Base-by-base conservation (phyloP, 1,140 invertebrate species). In the Heliconius himera region DNA sequence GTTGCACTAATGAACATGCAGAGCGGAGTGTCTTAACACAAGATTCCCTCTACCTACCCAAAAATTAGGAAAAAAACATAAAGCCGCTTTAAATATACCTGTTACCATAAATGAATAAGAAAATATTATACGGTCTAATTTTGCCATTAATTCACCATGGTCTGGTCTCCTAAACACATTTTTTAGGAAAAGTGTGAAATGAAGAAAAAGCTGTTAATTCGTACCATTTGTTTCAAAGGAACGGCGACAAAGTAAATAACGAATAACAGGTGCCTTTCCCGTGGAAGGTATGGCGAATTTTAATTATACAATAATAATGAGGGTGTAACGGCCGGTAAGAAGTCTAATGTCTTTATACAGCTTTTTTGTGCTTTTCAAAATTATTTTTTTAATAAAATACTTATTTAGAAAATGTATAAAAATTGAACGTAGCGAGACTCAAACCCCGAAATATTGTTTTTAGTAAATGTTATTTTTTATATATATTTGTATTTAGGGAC, bases 291-390 rank as follows among this genome's bases (percentile, higher is more conserved):
- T 66, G 22, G 60, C 60, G 60, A 29, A 66, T 73, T 46, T 73
- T 73, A 73, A 49, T 73, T 22, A 29, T 73, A 73, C 29, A 73
- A 73, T 66, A 66, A 66, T 66, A 66, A 66, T 38, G 70, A 72
- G 16, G 33, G 70, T 22, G 70, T 72, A 20, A 41, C 18, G 70
- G 36, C 36, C 70, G 29, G 33, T 72, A 72, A 77, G 38, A n/a
- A 49, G 5, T 8, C 22, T 66, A 26, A 66, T n/a, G 26, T 29
- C 26, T 29, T 66, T 60, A 60, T 60, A 26, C 54, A 22, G 4
- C 5, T 29, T 66, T 29, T 11, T 66, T 66, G 11, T 66, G 26
- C 26, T 29, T 16, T 60, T 22, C n/a, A 3, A 22, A 29, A 26
- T 26, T 26, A 5, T 5, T 0, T 8, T 29, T 22, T 56, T 56